Evolutionary conservation across 2,888 invertebrate genomes (phyloP).

Genomic region (Plagodis pulveraria): DNA sequence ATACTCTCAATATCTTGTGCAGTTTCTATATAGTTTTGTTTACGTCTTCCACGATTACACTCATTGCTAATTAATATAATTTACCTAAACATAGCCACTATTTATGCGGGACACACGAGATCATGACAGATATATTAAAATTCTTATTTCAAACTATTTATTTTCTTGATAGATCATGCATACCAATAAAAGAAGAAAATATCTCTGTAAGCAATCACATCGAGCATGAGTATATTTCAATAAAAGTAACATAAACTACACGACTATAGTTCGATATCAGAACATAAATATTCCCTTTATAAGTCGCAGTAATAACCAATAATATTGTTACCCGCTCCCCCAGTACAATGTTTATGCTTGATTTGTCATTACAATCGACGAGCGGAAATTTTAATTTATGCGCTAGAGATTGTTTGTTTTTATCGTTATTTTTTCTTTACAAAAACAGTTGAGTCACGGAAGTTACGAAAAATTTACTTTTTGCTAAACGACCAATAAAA

Average conservation of each 20-base stretch:
- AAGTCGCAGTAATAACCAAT: conserved; percentile 47
- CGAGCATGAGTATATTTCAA: background rate
- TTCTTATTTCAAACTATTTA: too few relatives aligned
- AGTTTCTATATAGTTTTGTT: too few relatives aligned
- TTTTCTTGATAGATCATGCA: too few relatives aligned
- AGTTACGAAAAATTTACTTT: conserved; percentile 62
- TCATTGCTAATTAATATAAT: too few relatives aligned
- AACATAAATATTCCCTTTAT: conserved; percentile 34
- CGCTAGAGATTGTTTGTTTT: conserved; percentile 79
- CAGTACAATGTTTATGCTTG: conserved; percentile 73
- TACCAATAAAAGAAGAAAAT: too few relatives aligned
- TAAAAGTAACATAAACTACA: background rate
- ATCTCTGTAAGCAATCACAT: too few relatives aligned
- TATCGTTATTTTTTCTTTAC: conserved; percentile 68
- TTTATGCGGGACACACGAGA: too few relatives aligned
- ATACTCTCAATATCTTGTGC: too few relatives aligned
- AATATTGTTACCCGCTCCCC: conserved; percentile 65
- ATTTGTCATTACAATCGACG: conserved; percentile 69
- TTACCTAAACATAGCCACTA: too few relatives aligned
- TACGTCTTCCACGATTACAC: too few relatives aligned
- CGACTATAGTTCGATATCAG: background rate
- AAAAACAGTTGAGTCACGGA: conserved; percentile 72
- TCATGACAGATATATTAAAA: too few relatives aligned
- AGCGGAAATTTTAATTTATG: conserved; percentile 84
- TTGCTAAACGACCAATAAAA: conserved; percentile 45